Evolutionary conservation across 2,113 vertebrate genomes (phyloP).

Genomic region (Delphinapterus leucas): DNA sequence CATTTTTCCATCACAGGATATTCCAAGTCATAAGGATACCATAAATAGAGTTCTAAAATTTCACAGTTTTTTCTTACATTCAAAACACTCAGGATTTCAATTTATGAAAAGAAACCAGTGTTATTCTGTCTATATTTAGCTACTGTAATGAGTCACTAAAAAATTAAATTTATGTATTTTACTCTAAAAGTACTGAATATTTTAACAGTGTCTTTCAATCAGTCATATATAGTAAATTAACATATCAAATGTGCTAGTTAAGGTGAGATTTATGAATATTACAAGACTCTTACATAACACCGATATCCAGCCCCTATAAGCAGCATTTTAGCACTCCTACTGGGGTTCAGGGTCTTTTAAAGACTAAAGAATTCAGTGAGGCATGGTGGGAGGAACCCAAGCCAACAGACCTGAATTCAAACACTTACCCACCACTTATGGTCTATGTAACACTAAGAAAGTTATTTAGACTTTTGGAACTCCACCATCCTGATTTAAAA

Average conservation of each 20-base stretch:
- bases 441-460: background rate
- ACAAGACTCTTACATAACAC: background rate
- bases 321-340: background rate
- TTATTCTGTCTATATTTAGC: background rate
- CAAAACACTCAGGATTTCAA: background rate
- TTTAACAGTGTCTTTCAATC: background rate
- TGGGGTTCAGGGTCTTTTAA: background rate
- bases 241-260: background rate
- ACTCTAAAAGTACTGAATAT: background rate
- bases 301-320: background rate
- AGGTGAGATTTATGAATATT: background rate
- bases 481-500: background rate
- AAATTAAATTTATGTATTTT: constrained; percentile 1
- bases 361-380: background rate
- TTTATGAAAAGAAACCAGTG: background rate
- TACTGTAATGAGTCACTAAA: background rate
- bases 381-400: background rate
- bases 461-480: background rate
- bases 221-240: background rate
- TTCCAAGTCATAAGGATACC: background rate
- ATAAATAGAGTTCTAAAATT: background rate
- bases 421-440: background rate
- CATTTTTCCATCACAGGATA: background rate
- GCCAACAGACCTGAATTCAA: background rate
- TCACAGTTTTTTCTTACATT: background rate